phyloP scores from a whole-genome alignment of 2,888 invertebrate species.

The Phaonia tiefii region DNA sequence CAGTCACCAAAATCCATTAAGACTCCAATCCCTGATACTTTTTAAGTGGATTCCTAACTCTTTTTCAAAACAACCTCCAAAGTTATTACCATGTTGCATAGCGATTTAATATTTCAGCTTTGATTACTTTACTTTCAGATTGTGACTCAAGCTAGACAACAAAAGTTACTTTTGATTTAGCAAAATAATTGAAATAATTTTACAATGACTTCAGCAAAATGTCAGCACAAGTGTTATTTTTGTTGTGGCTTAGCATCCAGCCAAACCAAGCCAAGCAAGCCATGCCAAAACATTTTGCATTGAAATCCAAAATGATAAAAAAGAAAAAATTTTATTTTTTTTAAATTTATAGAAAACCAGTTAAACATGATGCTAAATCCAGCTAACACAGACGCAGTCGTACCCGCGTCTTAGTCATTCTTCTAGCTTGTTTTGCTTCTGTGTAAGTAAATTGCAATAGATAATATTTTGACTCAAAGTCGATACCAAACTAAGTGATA shows the following conservation, averaged over 20 bases:
- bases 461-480: too few species aligned
- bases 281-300: too few species aligned
- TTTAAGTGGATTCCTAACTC: neutral
- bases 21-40: neutral
- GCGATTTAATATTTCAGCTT: conserved; percentile 18
- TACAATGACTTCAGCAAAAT: conserved; percentile 61
- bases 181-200: conserved; percentile 57
- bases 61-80: neutral
- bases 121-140: conserved; percentile 9
- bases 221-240: conserved; percentile 37
- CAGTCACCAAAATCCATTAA: neutral
- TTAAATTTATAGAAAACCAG: conserved; percentile 55
- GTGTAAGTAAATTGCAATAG: too few species aligned
- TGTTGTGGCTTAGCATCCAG: conserved; percentile 19
- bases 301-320: too few species aligned
- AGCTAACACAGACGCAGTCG: neutral
- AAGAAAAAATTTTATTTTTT: conserved; percentile 31
- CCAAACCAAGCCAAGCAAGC: too few species aligned
- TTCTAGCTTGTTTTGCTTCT: neutral
- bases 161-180: neutral
- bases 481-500: too few species aligned
- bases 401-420: conserved; percentile 59
- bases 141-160: conserved; percentile 13
- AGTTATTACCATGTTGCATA: conserved; percentile 40
- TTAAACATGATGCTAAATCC: conserved; percentile 47